Evolutionary conservation across 2,113 vertebrate species (phyloP).

Genomic region (Crotalus viridis): DNA sequence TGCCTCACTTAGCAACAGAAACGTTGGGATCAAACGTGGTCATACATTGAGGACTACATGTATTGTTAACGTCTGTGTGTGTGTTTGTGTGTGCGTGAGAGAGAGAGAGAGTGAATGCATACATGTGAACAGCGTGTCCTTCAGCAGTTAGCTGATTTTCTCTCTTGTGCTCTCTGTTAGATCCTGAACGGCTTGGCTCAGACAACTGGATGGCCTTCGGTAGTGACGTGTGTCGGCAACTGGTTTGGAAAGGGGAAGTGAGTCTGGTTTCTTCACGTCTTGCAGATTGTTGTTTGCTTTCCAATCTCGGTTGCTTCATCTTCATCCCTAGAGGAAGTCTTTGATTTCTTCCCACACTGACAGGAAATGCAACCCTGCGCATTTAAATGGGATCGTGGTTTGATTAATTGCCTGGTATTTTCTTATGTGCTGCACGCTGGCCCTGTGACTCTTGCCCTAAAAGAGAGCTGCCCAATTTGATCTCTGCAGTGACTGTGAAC

Average conservation of each 20-base stretch:
- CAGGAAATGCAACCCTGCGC: not conserved
- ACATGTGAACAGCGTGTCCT: not conserved
- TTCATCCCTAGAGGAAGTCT: not conserved
- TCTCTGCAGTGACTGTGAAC: not conserved
- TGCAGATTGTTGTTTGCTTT: not conserved
- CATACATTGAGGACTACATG: not conserved
- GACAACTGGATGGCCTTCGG: slow-evolving; percentile 94
- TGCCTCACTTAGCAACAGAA: not conserved
- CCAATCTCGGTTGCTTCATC: slow-evolving; percentile 6
- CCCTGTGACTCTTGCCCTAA: not conserved
- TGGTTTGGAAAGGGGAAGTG: slow-evolving; percentile 99
- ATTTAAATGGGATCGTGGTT: not conserved
- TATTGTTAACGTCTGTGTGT: not conserved
- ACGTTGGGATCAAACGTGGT: not conserved
- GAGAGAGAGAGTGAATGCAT: not conserved
- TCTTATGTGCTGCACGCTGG: too few species aligned
- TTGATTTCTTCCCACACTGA: not conserved
- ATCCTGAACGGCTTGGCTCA: slow-evolving; percentile 89
- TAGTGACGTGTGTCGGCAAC: slow-evolving; percentile 92
- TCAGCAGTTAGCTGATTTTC: too few species aligned
- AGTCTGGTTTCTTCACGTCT: slow-evolving; percentile 61
- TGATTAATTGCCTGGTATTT: not conserved
- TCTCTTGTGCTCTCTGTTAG: slow-evolving; percentile 60
- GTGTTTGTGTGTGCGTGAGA: not conserved
- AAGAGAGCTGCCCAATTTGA: not conserved